Percentiles rank a stretch among this genome's conserved stretches.
These are phyloP conservation scores for Noctuana brunneofusca DNA, from an alignment of 2,888 invertebrate species.

Conservation along the genomic window DNA sequence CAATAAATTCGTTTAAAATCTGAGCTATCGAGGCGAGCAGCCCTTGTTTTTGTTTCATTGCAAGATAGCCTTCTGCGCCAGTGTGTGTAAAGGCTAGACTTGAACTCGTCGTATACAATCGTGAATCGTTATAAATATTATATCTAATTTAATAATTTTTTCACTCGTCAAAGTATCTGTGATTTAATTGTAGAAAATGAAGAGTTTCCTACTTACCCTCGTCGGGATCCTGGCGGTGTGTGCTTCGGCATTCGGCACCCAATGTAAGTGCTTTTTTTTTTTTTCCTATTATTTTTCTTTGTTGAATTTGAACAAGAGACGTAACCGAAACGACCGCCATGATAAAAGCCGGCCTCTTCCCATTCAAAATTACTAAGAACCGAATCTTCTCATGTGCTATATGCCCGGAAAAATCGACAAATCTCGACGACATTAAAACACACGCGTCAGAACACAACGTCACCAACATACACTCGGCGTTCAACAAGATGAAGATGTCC, in stretches of 20 bases:
- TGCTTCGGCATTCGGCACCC: conserved; percentile 79
- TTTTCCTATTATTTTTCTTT: conserved; percentile 42
- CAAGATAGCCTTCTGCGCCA: conserved; percentile 91
- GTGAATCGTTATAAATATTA: conserved; percentile 28
- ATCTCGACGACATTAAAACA: conserved; percentile 58
- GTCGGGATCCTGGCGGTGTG: conserved; percentile 76
- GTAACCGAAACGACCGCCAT: conserved; percentile 58
- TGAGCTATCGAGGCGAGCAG: conserved; percentile 57
- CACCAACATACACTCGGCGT: conserved; percentile 59
- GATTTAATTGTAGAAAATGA: conserved; percentile 81
- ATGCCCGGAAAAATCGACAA: conserved; percentile 59
- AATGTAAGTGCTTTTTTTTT: conserved; percentile 84
- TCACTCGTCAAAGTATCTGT: conserved; percentile 77
- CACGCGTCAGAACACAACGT: conserved; percentile 62
- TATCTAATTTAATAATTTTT: conserved; percentile 37
- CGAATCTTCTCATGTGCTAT: conserved; percentile 58
- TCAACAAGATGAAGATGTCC: conserved; percentile 69
- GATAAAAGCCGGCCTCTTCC: conserved; percentile 63
- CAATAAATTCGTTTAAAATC: conserved; percentile 62
- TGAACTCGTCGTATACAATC: conserved; percentile 51
- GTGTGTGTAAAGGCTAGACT: conserved; percentile 93
- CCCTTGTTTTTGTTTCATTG: conserved; percentile 60
- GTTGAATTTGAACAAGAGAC: too few relatives aligned
- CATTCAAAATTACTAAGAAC: conserved; percentile 68
- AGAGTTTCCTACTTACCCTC: conserved; percentile 77